Base-by-base conservation (phyloP, 1,140 invertebrate genomes). In the Drosophila elegans region DNA sequence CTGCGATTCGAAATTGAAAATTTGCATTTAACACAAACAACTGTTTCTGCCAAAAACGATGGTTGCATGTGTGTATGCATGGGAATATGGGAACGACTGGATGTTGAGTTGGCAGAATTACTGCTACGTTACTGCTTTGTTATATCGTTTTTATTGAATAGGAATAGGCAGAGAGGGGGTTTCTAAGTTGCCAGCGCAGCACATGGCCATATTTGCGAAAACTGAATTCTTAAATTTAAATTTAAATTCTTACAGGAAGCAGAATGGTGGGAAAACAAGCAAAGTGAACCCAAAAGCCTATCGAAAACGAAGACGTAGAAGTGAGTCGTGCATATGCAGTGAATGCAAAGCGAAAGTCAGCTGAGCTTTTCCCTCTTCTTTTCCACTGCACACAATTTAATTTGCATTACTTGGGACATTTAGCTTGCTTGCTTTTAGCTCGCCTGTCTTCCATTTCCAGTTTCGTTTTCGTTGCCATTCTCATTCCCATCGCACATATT, bases 321-420 rank as follows among this genome's bases (percentile, higher is more conserved):
- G 32, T 11, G 39, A 34, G 51, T 34, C 5, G 13, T n/a, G 2
- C 29, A 27, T n/a, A 10, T 12, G 27, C n/a, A 27, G 34, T 11
- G 25, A 29, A 13, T 13, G 29, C 25, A 25, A 39, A 32, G 49
- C 66, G 39, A 71, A 67, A 52, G 66, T 45, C 38, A 45, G 45
- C 29, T 59, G 32, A 38, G 32, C 16, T n/a, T 41, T 5, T 11
- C 29, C 21, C n/a, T 32, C n/a, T 27, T 16, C 12, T 46, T 39
- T 9, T 12, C n/a, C 12, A 41, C 44, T 34, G 32, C 39, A n/a
- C 32, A 27, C 71, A 64, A 74, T 75, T 86, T 81, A 85, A 86
- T 78, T 82, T 55, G 75, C 64, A 60, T 86, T 86, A 88, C 82
- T 82, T 88, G 64, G 44, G 56, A 25, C 29, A 66, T 74, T 79